phyloP scores from a whole-genome alignment of 2,888 invertebrate genomes.

The Punctoribates punctum region DNA sequence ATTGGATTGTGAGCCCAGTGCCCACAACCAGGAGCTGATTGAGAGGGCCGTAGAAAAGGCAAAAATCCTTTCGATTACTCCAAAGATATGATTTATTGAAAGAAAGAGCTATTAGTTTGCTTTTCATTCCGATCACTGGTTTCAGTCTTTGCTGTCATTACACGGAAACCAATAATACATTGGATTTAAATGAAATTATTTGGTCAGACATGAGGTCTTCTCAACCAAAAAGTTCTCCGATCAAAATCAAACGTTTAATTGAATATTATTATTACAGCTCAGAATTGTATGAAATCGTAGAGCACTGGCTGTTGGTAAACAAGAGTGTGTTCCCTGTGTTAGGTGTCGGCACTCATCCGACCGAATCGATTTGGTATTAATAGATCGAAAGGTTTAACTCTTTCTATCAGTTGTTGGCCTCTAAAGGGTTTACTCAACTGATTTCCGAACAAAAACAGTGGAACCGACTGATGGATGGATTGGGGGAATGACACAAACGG shows the following conservation, averaged over 20 bases:
- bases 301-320: background rate
- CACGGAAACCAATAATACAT: too few relatives aligned
- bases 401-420: background rate
- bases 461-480: background rate
- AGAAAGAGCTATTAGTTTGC: background rate
- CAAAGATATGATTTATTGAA: constrained; percentile 31
- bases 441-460: constrained; percentile 1
- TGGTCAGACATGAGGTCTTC: too few relatives aligned
- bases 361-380: constrained; percentile 34
- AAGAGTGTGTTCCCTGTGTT: background rate
- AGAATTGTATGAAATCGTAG: too few relatives aligned
- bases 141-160: background rate
- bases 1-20: background rate
- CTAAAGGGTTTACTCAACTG: background rate
- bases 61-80: constrained; percentile 36
- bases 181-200: too few relatives aligned
- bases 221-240: background rate
- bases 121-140: background rate
- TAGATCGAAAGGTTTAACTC: background rate
- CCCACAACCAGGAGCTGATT: background rate
- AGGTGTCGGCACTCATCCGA: background rate
- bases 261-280: too few relatives aligned
- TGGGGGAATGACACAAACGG: background rate
- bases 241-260: too few relatives aligned
- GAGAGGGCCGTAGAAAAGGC: background rate